Base-by-base conservation (phyloP, 2,797 vertebrate species). In the Hoplostethus atlanticus region DNA sequence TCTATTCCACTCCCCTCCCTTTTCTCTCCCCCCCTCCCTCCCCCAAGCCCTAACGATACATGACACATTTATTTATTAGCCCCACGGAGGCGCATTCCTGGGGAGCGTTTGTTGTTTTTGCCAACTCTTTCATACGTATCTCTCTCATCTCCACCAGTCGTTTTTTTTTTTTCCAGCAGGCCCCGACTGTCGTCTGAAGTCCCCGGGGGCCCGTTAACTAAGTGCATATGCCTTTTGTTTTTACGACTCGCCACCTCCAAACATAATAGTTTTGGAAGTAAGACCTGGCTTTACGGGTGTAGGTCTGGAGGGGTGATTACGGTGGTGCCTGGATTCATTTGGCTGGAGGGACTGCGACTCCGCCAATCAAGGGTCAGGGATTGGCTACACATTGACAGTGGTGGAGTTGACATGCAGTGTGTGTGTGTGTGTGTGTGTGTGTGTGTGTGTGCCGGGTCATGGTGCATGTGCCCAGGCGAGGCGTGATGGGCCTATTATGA, bases 161-260 rank as follows among this genome's bases (percentile, higher is more conserved):
- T 67, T 51, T 31, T 36, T 36, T 57, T 15, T 36, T 68, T 57
- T 36, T 21, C 46, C 5, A 30, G 38, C 6, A 51, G 52, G 6
- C 63, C 50, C 64, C 68, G 0, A 59, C 78, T 79, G 79, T 79
- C 5, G 5, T 82, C 80, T 78, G 70, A 79, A 66, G 80, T 62
- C 80, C 81, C 77, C 36, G 5, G 67, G 77, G 78, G 84, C 76
- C 77, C 76, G 75, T 80, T 90, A 89, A 91, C 79, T 61, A 71
- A 85, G 67, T 53, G 65, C 90, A 90, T 62, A 81, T 91, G 90
- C 77, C 79, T 79, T 51, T 21, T 21, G 21, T 57, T 71, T 91
- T 93, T 89, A 93, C 68, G 84, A 89, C 80, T 87, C 74, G 69
- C 84, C 85, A 88, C 90, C 87, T 92, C 89, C 68, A 76, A 90